These are phyloP conservation scores for Ochlodes sylvanus DNA, from an alignment of 2,888 invertebrate species.

Conservation along the genomic window DNA sequence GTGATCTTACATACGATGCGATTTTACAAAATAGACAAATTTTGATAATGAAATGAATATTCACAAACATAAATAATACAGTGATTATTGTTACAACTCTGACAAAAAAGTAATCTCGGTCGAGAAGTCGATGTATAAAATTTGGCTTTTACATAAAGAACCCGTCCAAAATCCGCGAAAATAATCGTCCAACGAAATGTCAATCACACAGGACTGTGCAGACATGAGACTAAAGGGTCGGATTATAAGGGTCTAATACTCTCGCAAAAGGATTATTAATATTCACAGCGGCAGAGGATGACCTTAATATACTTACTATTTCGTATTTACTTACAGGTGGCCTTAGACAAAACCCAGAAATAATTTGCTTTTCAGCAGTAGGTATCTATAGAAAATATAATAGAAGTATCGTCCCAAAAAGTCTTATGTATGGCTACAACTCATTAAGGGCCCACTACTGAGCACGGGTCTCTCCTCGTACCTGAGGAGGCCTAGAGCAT, in stretches of 20 bases:
- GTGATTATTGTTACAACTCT: conserved; percentile 1
- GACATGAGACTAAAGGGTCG: conserved; percentile 77
- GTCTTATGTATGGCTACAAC: no score
- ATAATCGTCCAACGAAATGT: conserved; percentile 71
- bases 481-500: no score
- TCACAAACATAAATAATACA: no score
- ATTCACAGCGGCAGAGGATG: conserved; percentile 68
- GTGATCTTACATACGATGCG: no score
- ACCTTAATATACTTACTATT: conserved; percentile 70
- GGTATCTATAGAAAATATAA: no score
- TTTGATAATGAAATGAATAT: no score
- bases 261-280: conserved; percentile 73
- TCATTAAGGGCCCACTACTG: no score
- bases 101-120: conserved; percentile 26
- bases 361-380: no score
- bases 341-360: conserved; percentile 40
- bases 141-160: conserved; percentile 28
- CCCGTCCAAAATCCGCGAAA: conserved; percentile 55
- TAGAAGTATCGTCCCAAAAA: no score
- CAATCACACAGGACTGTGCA: conserved; percentile 74
- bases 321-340: conserved; percentile 65
- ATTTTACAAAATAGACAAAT: no score
- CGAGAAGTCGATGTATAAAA: conserved; percentile 27
- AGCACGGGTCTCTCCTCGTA: no score
- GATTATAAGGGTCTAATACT: conserved; percentile 81